Percentiles rank a stretch among this genome's conserved stretches.
phyloP scores from a whole-genome alignment of 1,140 invertebrate species.

The Procambarus virginalis region DNA sequence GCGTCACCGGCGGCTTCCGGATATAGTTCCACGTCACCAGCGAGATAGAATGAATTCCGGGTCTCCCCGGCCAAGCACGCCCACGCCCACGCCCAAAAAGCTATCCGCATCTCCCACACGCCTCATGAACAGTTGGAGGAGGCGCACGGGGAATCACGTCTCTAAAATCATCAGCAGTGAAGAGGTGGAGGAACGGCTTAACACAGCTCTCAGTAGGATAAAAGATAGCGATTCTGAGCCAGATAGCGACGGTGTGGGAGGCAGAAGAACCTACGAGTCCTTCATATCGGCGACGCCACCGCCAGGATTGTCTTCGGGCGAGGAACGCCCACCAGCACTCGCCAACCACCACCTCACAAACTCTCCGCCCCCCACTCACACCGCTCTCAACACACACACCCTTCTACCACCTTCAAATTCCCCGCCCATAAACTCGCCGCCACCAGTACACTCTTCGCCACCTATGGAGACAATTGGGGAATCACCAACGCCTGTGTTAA shows the following conservation, averaged over 20 bases:
- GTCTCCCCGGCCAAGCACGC: background rate
- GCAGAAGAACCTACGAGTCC: no score
- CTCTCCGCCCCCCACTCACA: background rate
- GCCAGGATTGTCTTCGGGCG: background rate
- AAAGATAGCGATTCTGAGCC: background rate
- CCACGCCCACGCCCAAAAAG: background rate
- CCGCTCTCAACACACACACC: background rate
- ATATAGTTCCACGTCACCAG: constrained; percentile 4
- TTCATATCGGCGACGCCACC: background rate
- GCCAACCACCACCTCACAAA: background rate
- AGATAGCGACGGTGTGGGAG: background rate
- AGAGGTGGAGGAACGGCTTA: background rate
- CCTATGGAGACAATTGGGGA: background rate
- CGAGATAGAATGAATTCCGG: background rate
- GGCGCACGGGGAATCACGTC: background rate
- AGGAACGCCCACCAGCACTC: background rate
- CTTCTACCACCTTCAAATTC: background rate
- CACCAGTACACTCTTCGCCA: background rate
- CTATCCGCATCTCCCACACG: background rate
- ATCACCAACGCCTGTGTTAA: constrained; percentile 3
- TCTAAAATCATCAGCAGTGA: background rate
- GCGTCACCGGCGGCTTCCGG: constrained; percentile 19
- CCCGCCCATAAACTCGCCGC: background rate
- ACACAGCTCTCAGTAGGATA: background rate
- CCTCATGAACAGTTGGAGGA: background rate